These are phyloP conservation scores for Apodemus speciosus DNA, from an alignment of 2,113 vertebrate genomes.

Conservation along the genomic window DNA sequence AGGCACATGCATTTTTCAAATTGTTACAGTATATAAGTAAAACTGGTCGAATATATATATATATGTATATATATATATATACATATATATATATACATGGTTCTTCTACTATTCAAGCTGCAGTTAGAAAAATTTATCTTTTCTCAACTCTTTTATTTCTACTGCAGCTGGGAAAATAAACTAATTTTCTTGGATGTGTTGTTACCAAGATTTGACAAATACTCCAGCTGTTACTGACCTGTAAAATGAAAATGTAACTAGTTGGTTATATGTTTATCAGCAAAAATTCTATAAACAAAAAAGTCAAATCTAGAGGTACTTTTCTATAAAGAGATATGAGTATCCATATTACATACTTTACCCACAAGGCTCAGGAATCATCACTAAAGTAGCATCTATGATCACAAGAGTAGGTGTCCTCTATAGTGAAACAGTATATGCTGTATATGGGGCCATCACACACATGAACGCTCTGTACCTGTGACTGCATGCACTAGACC, in stretches of 20 bases:
- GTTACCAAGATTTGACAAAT: not conserved
- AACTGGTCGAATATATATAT: not conserved
- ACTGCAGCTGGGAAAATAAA: not conserved
- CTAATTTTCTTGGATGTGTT: not conserved
- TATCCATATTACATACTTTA: not conserved
- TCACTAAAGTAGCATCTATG: not conserved
- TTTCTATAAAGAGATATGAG: not conserved
- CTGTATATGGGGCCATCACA: no score
- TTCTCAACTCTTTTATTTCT: not conserved
- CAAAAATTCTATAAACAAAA: not conserved
- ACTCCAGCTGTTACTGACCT: not conserved
- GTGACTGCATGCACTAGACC: not conserved
- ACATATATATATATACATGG: not conserved
- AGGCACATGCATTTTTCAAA: not conserved
- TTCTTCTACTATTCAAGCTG: not conserved
- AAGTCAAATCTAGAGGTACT: not conserved
- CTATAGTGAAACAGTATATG: not conserved
- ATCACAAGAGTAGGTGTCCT: not conserved
- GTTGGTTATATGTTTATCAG: not conserved
- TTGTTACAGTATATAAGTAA: not conserved
- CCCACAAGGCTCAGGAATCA: not conserved
- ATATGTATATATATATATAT: not conserved
- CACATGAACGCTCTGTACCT: not conserved
- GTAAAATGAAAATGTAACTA: conserved; percentile 40
- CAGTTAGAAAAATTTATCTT: not conserved